Evolutionary conservation across 2,888 invertebrate species (phyloP).

Genomic region (Timema cristinae): DNA sequence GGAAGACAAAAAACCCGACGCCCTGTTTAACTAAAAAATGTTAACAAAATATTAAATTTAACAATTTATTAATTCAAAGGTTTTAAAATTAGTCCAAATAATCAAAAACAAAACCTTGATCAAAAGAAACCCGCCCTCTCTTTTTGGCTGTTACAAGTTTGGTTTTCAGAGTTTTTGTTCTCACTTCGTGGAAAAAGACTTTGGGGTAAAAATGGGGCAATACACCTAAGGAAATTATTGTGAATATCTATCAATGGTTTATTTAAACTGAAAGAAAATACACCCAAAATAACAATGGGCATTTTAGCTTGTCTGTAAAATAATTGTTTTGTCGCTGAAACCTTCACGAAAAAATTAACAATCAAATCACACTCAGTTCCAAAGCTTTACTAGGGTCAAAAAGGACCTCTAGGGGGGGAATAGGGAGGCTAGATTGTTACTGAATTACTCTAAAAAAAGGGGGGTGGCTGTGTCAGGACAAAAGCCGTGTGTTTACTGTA

Average conservation of each 20-base stretch:
- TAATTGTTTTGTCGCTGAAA: neutral
- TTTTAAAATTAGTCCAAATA: too few species aligned
- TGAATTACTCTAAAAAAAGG: neutral
- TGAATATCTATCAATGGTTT: neutral
- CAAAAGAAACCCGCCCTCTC: too few species aligned
- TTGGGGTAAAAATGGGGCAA: conserved; percentile 7
- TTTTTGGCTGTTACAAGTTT: too few species aligned
- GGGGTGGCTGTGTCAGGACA: too few species aligned
- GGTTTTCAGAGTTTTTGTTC: too few species aligned
- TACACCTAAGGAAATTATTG: neutral
- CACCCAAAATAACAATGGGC: neutral
- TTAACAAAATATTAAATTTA: too few species aligned
- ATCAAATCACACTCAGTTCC: neutral
- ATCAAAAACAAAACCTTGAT: too few species aligned
- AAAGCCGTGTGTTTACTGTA: too few species aligned
- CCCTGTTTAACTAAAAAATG: too few species aligned
- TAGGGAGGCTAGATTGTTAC: neutral
- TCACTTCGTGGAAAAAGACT: too few species aligned
- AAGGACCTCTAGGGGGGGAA: neutral
- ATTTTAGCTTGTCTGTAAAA: neutral
- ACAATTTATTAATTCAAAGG: too few species aligned
- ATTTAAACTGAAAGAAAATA: neutral
- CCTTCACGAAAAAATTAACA: neutral
- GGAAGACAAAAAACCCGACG: too few species aligned
- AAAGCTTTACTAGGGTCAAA: conserved; percentile 7